These are phyloP conservation scores for Macquaria ambigua DNA, from an alignment of 2,113 vertebrate genomes.

Conservation along the genomic window DNA sequence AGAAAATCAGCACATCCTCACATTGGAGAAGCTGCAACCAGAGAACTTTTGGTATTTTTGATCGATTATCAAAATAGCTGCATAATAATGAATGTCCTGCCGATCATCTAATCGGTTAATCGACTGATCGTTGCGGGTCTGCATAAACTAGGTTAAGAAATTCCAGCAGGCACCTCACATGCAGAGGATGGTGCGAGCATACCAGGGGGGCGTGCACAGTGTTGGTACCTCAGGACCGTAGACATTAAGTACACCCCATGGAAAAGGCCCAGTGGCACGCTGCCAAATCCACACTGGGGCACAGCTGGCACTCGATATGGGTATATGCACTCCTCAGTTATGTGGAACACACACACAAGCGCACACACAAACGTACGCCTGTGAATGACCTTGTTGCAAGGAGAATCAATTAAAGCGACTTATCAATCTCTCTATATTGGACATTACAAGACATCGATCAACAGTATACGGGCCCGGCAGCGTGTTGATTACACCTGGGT, in stretches of 20 bases:
- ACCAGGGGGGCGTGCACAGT: slow-evolving; percentile 41
- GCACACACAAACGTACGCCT: slow-evolving; percentile 55
- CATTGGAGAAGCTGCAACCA: background rate
- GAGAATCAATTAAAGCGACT: slow-evolving; percentile 80
- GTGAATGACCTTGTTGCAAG: slow-evolving; percentile 83
- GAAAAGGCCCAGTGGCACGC: slow-evolving; percentile 79
- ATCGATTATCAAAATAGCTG: background rate
- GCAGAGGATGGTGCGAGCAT: slow-evolving; percentile 37
- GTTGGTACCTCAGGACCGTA: slow-evolving; percentile 70
- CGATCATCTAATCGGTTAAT: background rate
- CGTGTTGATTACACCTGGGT: slow-evolving; percentile 15
- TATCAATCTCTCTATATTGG: slow-evolving; percentile 77
- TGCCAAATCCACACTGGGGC: slow-evolving; percentile 80
- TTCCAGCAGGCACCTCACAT: slow-evolving; percentile 49
- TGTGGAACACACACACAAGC: slow-evolving; percentile 74
- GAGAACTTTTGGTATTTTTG: background rate
- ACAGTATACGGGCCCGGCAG: slow-evolving; percentile 22
- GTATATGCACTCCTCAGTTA: slow-evolving; percentile 82
- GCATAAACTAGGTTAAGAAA: slow-evolving; percentile 24
- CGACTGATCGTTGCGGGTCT: background rate
- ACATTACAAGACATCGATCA: slow-evolving; percentile 70
- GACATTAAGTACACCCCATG: slow-evolving; percentile 80
- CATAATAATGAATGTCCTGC: background rate
- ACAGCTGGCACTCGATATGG: slow-evolving; percentile 85
- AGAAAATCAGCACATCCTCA: background rate